Percentiles rank a stretch among this genome's conserved stretches.
phyloP scores from a whole-genome alignment of 2,113 vertebrate genomes.

The Tachuris rubrigastra region DNA sequence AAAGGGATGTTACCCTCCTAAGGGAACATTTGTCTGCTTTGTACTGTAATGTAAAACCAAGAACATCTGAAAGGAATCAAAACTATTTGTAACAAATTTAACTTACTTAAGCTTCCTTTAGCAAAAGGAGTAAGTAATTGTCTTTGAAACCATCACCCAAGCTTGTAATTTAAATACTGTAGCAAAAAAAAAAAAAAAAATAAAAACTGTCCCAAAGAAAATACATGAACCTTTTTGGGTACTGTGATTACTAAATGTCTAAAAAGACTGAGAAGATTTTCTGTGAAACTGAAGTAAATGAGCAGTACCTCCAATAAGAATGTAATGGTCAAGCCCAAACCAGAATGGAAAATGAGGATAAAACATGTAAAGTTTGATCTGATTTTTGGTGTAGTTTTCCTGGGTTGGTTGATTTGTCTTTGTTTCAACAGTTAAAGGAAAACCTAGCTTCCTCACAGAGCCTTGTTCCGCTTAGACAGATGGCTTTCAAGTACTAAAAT shows the following conservation, averaged over 20 bases:
- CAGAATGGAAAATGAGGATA: background rate
- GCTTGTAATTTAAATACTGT: constrained; percentile 72
- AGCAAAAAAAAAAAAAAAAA: constrained; percentile 38
- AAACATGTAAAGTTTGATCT: background rate
- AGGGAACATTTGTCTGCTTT: constrained; percentile 35
- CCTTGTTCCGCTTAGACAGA: background rate
- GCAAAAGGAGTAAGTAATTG: constrained; percentile 55
- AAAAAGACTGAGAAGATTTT: background rate
- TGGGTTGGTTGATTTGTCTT: background rate
- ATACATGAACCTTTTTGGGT: constrained; percentile 15
- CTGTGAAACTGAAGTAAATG: background rate
- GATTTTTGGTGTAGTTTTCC: background rate
- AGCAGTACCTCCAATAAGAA: background rate
- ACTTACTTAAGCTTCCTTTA: constrained; percentile 39
- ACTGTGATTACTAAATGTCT: constrained; percentile 24
- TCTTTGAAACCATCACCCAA: constrained; percentile 65
- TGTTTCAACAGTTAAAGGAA: background rate
- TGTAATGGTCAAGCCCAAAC: background rate
- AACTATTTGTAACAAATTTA: constrained; percentile 64
- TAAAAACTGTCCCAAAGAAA: constrained; percentile 67
- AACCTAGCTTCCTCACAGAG: background rate
- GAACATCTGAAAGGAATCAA: constrained; percentile 32
- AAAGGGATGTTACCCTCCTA: constrained; percentile 16
- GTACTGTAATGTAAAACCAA: constrained; percentile 40
- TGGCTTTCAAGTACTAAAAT: background rate